These are phyloP conservation scores for Drosophila dives DNA, from an alignment of 2,888 invertebrate species.

Conservation along the genomic window DNA sequence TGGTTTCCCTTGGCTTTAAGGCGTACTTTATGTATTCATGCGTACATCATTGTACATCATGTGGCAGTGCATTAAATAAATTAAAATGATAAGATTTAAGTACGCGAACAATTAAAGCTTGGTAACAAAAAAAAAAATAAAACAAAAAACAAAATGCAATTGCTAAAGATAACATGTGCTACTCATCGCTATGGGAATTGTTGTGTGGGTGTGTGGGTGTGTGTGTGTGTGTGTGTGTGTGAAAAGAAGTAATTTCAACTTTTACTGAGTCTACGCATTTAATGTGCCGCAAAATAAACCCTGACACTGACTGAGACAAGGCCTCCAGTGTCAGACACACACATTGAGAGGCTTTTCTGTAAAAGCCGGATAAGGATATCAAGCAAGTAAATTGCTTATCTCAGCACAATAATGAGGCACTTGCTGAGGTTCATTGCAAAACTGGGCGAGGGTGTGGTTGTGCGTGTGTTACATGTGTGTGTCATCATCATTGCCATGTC, in stretches of 20 bases:
- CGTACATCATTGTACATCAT: slow-evolving; percentile 17
- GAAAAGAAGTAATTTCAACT: slow-evolving; percentile 65
- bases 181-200: neutral
- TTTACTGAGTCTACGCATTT: slow-evolving; percentile 49
- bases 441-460: slow-evolving; percentile 14
- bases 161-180: slow-evolving; percentile 28
- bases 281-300: slow-evolving; percentile 56
- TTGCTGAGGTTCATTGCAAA: slow-evolving; percentile 28
- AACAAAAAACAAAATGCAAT: slow-evolving; percentile 12
- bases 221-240: slow-evolving; percentile 11
- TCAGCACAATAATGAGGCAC: slow-evolving; percentile 71
- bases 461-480: slow-evolving; percentile 33
- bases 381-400: slow-evolving; percentile 72
- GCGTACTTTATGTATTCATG: neutral
- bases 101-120: slow-evolving; percentile 44
- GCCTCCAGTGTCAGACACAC: neutral
- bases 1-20: slow-evolving; percentile 10
- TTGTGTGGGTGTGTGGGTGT: slow-evolving; percentile 1
- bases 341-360: slow-evolving; percentile 10
- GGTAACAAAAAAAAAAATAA: slow-evolving; percentile 13
- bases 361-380: slow-evolving; percentile 68
- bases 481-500: slow-evolving; percentile 32
- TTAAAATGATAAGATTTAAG: slow-evolving; percentile 40
- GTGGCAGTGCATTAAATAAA: slow-evolving; percentile 34
- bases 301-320: slow-evolving; percentile 44